A percentile compares a stretch with the other conserved stretches of the same genome.
These are phyloP conservation scores for Marmota monax DNA, from an alignment of 2,113 vertebrate species.

Conservation along the genomic window DNA sequence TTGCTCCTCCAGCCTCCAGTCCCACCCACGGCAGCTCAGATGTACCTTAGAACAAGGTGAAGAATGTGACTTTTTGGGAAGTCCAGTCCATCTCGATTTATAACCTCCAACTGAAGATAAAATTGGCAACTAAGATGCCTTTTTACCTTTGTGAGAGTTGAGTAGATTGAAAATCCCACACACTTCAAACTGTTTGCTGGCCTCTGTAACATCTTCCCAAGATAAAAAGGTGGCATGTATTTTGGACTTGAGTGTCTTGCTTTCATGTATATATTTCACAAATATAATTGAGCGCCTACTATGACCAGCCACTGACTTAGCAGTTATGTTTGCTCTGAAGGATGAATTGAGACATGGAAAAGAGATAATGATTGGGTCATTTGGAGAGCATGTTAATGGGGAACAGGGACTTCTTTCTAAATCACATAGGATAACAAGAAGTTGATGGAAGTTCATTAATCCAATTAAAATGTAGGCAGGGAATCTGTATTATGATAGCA, in stretches of 20 bases:
- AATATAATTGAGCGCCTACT: constrained; percentile 1
- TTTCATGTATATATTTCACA: not conserved
- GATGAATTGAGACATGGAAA: not conserved
- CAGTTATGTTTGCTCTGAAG: not conserved
- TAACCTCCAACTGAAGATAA: constrained; percentile 57
- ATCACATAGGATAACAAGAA: not conserved
- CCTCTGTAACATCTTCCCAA: not conserved
- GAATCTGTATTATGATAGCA: not conserved
- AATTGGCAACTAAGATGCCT: constrained; percentile 59
- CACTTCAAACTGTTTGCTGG: constrained; percentile 21
- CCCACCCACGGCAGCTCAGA: constrained; percentile 73
- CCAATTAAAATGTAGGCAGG: not conserved
- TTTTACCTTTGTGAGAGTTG: constrained; percentile 65
- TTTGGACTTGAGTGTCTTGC: not conserved
- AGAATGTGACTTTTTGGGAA: constrained; percentile 62
- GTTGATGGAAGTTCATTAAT: constrained; percentile 4
- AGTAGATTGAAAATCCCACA: constrained; percentile 46
- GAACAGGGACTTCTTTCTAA: not conserved
- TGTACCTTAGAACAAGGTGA: constrained; percentile 73
- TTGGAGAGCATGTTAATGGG: not conserved
- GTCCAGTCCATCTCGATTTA: constrained; percentile 68
- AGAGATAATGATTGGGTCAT: not conserved
- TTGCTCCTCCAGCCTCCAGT: constrained; percentile 46
- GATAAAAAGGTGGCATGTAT: not conserved
- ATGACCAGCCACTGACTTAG: not conserved